Evolutionary conservation across 2,797 vertebrate species (phyloP), one percentile per base, ranked within the genome.

Genomic region (Bryconaethiops microstoma): DNA sequence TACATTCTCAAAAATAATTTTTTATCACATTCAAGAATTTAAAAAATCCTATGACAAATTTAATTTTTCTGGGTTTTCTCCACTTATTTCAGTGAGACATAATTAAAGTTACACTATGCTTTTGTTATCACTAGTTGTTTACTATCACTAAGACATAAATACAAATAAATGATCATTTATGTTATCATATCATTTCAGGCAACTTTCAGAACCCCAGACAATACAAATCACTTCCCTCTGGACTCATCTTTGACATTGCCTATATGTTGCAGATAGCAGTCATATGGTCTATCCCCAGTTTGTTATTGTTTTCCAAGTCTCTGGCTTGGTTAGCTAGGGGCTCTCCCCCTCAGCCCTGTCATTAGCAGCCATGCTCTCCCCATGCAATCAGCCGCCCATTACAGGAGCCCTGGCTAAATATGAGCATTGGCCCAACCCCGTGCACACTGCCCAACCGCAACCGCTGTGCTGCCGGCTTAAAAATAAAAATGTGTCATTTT

Each of bases 401-500:
- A 76, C 80, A 84, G 87, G 80, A 91, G 92, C 88, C 71, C 89
- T 91, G 91, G 89, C 90, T 93, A 94, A 94, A 95, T 94, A 93
- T 91, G 92, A 94, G 90, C 90, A 91, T 93, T 94, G 92, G 92
- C 90, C 25, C 87, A 86, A 50, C 40, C 81, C 71, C 86, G 86
- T 89, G 87, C 87, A 83, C 84, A 48, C 79, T 77, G 79, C 76
- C 77, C 75, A 74, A 87, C 86, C 86, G 67, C 86, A 87, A 80
- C 81, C 74, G 74, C 84, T 91, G 89, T 81, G 89, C 90, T 90
- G 91, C 91, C 91, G 84, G 86, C 91, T 92, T 91, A 90, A 93
- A 93, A 93, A 94, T 95, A 94, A 93, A 93, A 88, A 91, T 89
- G 84, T 88, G 89, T 92, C 84, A 91, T 92, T 92, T 94, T 94